Conservation (phyloP, 2,888 invertebrate species). For the Nycteola revayana region DNA sequence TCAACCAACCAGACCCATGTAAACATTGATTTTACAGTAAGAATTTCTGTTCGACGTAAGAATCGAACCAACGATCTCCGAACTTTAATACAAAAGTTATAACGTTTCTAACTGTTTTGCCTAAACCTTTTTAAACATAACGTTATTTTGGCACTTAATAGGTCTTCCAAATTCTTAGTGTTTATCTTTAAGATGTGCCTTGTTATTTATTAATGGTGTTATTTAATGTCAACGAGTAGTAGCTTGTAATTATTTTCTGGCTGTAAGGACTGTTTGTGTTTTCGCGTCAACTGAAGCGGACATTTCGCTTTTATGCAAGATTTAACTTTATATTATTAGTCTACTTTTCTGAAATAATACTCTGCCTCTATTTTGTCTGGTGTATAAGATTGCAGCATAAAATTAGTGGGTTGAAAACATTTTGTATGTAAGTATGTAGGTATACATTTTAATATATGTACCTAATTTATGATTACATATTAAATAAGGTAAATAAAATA, state of each 20-base stretch:
- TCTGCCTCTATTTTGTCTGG: conserved; percentile 11
- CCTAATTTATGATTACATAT: no score
- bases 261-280: conserved; percentile 52
- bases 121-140: conserved; percentile 32
- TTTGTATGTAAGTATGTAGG: no score
- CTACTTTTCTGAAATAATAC: conserved; percentile 27
- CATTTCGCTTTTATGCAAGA: conserved; percentile 53
- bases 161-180: conserved; percentile 53
- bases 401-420: conserved; percentile 2
- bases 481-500: no score
- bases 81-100: no score
- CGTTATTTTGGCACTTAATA: conserved; percentile 41
- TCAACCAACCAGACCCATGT: no score
- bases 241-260: conserved; percentile 73
- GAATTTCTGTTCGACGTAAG: no score
- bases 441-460: no score
- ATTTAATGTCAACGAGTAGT: conserved; percentile 63
- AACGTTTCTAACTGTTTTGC: no score
- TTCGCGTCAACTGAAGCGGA: conserved; percentile 49
- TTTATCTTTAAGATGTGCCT: conserved; percentile 69
- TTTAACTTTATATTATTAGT: conserved; percentile 49
- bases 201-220: conserved; percentile 75
- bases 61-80: no score
- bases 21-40: no score
- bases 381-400: conserved; percentile 9